Evolutionary conservation across 1,140 invertebrate species (phyloP).

Genomic region (Microplitis mediator): DNA sequence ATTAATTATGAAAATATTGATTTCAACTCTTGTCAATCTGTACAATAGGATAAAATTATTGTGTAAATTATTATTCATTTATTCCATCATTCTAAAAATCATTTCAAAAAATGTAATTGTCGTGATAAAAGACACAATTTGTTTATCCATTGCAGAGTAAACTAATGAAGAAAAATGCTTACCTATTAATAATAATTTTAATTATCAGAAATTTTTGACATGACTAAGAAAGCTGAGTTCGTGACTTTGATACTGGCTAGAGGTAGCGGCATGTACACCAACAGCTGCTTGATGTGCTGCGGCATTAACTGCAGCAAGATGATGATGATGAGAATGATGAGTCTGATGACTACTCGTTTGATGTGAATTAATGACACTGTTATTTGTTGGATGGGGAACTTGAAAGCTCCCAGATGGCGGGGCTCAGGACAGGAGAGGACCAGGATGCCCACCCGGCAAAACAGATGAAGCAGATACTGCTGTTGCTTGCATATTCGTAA

Average conservation of each 20-base stretch:
- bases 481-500: constrained; percentile 56
- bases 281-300: constrained; percentile 54
- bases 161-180: constrained; percentile 45
- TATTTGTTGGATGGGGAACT: constrained; percentile 57
- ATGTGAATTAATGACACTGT: constrained; percentile 56
- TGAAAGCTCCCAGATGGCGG: constrained; percentile 63
- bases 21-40: not conserved
- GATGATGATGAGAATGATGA: constrained; percentile 47
- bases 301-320: constrained; percentile 52
- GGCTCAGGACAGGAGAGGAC: constrained; percentile 61
- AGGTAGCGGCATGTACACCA: constrained; percentile 44
- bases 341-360: constrained; percentile 47
- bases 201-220: constrained; percentile 60
- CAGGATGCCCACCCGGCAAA: constrained; percentile 57
- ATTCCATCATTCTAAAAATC: not conserved
- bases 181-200: constrained; percentile 39
- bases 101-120: not conserved
- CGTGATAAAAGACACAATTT: not conserved
- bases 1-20: not conserved
- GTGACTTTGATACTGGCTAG: constrained; percentile 54
- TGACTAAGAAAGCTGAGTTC: constrained; percentile 58
- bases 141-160: not conserved
- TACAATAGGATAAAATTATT: not conserved
- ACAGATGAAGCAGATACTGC: constrained; percentile 55
- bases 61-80: not conserved